These are phyloP conservation scores for Drosophila aff. DNA, from an alignment of 1,140 invertebrate genomes.

Conservation along the genomic window DNA sequence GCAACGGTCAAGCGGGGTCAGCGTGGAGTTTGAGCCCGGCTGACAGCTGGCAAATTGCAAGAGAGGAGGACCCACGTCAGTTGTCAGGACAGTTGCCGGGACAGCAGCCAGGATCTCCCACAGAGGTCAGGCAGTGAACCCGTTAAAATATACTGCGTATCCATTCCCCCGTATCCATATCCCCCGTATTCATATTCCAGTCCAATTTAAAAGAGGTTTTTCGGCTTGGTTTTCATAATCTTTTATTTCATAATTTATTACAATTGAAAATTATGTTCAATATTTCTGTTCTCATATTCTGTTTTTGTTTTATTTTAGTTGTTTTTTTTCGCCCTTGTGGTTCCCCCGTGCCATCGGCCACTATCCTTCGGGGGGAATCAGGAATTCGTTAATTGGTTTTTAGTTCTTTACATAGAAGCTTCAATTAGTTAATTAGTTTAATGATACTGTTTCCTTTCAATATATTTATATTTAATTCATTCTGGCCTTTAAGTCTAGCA, in stretches of 20 bases:
- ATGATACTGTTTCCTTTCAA: slow-evolving; percentile 76
- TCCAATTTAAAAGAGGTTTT: slow-evolving; percentile 14
- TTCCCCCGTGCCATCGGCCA: slow-evolving; percentile 13
- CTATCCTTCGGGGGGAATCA: slow-evolving; percentile 26
- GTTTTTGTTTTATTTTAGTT: slow-evolving; percentile 12
- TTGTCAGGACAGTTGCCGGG: slow-evolving; percentile 49
- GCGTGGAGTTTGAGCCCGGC: slow-evolving; percentile 49
- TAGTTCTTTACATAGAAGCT: slow-evolving; percentile 84
- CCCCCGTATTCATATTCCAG: neutral
- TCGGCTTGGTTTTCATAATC: slow-evolving; percentile 70
- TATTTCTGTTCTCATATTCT: slow-evolving; percentile 65
- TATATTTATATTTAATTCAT: slow-evolving; percentile 72
- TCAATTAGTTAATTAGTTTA: slow-evolving; percentile 82
- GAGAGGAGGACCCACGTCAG: slow-evolving; percentile 63
- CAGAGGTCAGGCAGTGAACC: slow-evolving; percentile 29
- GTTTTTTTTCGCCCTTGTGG: slow-evolving; percentile 8
- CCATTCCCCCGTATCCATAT: neutral
- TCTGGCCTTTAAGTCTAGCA: slow-evolving; percentile 68
- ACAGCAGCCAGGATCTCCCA: slow-evolving; percentile 39
- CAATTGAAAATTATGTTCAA: slow-evolving; percentile 82
- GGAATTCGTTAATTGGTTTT: slow-evolving; percentile 64
- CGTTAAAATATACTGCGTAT: slow-evolving; percentile 10
- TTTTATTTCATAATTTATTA: slow-evolving; percentile 84
- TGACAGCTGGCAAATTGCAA: slow-evolving; percentile 70
- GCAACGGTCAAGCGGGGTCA: slow-evolving; percentile 39